Evolutionary conservation across 1,140 invertebrate genomes (phyloP).

Genomic region (Bombus terrestris): DNA sequence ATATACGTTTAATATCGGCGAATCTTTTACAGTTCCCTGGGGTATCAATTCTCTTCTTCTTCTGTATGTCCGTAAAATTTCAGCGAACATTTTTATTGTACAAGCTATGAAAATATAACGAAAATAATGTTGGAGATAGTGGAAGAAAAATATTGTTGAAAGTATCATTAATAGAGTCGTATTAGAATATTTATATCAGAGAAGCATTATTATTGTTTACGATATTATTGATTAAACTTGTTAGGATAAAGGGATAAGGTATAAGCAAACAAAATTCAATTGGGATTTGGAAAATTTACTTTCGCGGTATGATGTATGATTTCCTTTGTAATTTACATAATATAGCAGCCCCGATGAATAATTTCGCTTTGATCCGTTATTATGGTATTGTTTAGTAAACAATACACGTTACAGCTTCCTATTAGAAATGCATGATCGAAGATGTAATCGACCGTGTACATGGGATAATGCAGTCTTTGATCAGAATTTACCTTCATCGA

Average conservation of each 20-base stretch:
- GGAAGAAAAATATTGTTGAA: too few relatives aligned
- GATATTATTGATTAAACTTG: too few relatives aligned
- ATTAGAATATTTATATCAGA: too few relatives aligned
- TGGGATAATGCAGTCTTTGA: slow-evolving; percentile 43
- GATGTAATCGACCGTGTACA: slow-evolving; percentile 18
- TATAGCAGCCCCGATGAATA: too few relatives aligned
- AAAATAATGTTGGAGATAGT: too few relatives aligned
- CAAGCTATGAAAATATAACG: too few relatives aligned
- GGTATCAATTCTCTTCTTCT: not conserved
- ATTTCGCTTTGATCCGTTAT: not conserved
- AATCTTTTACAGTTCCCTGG: not conserved
- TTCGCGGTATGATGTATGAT: not conserved
- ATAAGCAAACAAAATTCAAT: not conserved
- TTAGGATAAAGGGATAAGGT: too few relatives aligned
- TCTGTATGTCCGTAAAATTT: too few relatives aligned
- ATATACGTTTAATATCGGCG: not conserved
- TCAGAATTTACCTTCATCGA: slow-evolving; percentile 24
- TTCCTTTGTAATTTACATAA: not conserved
- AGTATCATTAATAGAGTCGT: too few relatives aligned
- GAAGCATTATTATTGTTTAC: too few relatives aligned
- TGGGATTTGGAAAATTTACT: not conserved
- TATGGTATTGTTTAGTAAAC: not conserved
- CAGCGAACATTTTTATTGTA: too few relatives aligned
- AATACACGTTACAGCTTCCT: not conserved
- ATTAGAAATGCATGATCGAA: slow-evolving; percentile 24